These are phyloP conservation scores for Anthophora plumipes DNA, from an alignment of 2,888 invertebrate genomes.

Conservation along the genomic window DNA sequence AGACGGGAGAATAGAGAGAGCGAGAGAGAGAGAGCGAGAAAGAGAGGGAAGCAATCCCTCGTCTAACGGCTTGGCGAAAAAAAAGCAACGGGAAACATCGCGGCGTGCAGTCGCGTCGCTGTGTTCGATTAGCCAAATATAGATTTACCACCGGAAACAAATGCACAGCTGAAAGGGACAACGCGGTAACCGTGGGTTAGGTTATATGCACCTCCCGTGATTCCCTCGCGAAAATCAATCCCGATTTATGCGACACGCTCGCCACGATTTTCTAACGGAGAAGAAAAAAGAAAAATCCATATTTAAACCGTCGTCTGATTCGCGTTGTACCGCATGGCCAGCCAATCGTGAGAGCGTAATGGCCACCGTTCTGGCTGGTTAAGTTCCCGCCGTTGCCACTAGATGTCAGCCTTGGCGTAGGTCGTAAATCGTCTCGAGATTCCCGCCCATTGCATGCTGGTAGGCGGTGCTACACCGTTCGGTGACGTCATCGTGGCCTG, in stretches of 20 bases:
- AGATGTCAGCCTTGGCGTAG: slow-evolving; percentile 85
- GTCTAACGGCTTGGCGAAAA: slow-evolving; percentile 26
- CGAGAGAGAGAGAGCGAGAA: neutral
- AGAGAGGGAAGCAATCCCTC: neutral
- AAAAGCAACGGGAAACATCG: slow-evolving; percentile 34
- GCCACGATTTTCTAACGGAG: slow-evolving; percentile 45
- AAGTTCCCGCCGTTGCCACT: slow-evolving; percentile 84
- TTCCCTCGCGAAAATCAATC: slow-evolving; percentile 62
- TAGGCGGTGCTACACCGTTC: slow-evolving; percentile 85
- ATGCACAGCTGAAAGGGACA: slow-evolving; percentile 36
- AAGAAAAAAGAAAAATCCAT: slow-evolving; percentile 72
- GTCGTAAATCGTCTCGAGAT: slow-evolving; percentile 83
- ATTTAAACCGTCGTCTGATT: slow-evolving; percentile 81
- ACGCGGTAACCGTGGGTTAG: neutral
- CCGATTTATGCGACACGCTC: slow-evolving; percentile 60
- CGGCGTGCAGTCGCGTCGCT: slow-evolving; percentile 54
- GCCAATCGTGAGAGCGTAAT: slow-evolving; percentile 87
- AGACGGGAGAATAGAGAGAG: no score
- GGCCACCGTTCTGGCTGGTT: slow-evolving; percentile 85
- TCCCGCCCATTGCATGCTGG: slow-evolving; percentile 87
- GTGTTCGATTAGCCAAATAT: slow-evolving; percentile 81
- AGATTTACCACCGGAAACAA: slow-evolving; percentile 81
- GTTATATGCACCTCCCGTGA: neutral
- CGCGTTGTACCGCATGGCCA: slow-evolving; percentile 81
- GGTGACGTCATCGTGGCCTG: slow-evolving; percentile 83